These are phyloP conservation scores for Xiphophorus maculatus DNA, from an alignment of 2,113 vertebrate species.

Conservation along the genomic window DNA sequence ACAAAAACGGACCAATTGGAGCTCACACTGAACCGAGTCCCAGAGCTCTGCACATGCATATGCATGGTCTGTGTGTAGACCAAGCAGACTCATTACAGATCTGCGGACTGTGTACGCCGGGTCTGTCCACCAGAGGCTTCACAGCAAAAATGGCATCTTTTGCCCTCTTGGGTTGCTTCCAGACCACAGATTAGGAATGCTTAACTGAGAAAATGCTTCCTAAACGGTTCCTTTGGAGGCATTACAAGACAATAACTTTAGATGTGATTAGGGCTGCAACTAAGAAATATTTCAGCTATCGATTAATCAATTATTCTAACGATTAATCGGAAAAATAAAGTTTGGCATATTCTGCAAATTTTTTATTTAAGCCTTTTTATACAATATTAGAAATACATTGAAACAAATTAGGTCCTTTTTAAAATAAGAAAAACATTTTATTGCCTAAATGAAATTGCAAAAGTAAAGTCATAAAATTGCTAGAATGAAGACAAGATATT, in stretches of 20 bases:
- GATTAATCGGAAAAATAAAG: too few species aligned
- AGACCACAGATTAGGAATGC: conserved; percentile 35
- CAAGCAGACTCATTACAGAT: conserved; percentile 33
- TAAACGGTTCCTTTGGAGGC: not conserved
- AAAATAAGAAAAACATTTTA: too few species aligned
- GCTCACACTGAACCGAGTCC: conserved; percentile 25
- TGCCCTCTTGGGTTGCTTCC: conserved; percentile 17
- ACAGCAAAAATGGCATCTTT: not conserved
- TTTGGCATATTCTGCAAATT: too few species aligned
- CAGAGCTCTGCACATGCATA: conserved; percentile 50
- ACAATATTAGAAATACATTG: too few species aligned
- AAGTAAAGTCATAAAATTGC: too few species aligned
- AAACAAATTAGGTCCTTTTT: too few species aligned
- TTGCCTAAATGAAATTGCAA: too few species aligned
- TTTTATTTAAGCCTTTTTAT: too few species aligned
- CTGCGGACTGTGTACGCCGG: not conserved
- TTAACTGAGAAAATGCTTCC: conserved; percentile 14
- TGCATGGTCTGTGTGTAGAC: conserved; percentile 45
- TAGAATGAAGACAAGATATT: too few species aligned
- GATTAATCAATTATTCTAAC: too few species aligned
- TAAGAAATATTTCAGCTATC: too few species aligned
- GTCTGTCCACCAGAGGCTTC: conserved; percentile 6
- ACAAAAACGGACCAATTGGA: conserved; percentile 46
- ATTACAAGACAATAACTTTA: conserved; percentile 12
- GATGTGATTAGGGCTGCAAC: too few species aligned